Evolutionary conservation across 2,888 invertebrate species (phyloP).

Genomic region (Harpalus rubripes): DNA sequence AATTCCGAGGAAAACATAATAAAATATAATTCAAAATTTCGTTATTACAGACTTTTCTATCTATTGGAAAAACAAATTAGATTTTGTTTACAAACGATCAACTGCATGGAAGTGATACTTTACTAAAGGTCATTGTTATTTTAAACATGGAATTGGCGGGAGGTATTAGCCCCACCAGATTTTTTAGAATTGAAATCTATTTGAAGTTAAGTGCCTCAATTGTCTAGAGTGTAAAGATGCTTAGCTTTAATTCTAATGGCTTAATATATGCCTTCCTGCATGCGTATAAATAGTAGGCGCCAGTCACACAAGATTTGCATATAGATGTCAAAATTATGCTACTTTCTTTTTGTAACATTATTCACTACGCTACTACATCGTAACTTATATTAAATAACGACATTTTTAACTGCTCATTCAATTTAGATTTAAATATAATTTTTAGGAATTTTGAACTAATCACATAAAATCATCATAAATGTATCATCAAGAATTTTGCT

Average conservation of each 20-base stretch:
- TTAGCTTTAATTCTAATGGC: neutral
- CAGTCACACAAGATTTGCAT: constrained; percentile 6
- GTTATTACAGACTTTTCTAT: no score
- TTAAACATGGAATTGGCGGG: no score
- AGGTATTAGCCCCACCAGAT: no score
- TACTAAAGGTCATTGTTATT: no score
- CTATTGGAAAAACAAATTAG: no score
- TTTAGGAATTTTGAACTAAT: neutral
- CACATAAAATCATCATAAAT: neutral
- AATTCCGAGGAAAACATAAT: no score
- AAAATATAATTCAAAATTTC: no score
- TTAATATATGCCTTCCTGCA: neutral
- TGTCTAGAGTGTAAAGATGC: neutral
- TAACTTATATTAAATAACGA: neutral
- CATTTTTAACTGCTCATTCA: neutral
- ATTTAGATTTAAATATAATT: neutral
- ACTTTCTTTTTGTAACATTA: constrained; percentile 15
- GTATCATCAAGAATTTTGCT: neutral
- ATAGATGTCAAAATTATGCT: constrained; percentile 10
- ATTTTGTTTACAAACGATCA: no score
- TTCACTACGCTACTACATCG: neutral
- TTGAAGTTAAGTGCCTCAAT: neutral
- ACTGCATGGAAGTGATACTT: no score
- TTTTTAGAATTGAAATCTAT: neutral
- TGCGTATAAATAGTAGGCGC: constrained; percentile 9